phyloP scores from a whole-genome alignment of 2,113 vertebrate genomes.

The Nannobrachium achirus region DNA sequence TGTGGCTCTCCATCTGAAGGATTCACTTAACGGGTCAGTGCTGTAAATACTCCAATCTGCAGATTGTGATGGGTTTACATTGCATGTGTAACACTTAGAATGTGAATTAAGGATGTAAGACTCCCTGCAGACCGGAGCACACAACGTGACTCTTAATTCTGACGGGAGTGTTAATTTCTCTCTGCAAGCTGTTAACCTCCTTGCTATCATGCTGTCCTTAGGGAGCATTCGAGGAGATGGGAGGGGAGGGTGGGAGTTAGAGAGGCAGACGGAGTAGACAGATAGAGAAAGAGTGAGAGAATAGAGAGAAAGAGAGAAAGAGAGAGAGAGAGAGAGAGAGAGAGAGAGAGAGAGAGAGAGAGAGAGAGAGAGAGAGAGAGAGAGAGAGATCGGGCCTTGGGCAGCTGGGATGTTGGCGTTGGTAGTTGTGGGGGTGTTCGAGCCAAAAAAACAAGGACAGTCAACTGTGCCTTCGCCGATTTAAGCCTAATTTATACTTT shows the following conservation, averaged over 20 bases:
- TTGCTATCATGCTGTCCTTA: constrained; percentile 23
- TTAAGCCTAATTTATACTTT: too few relatives aligned
- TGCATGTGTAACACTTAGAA: constrained; percentile 18
- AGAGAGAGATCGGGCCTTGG: constrained; percentile 36
- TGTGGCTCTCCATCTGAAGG: not conserved
- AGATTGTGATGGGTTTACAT: constrained; percentile 15
- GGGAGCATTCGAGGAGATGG: not conserved
- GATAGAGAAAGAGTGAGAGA: constrained; percentile 23
- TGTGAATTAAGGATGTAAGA: constrained; percentile 17
- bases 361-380: not conserved
- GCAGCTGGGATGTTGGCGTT: constrained; percentile 34
- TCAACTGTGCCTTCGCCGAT: constrained; percentile 59
- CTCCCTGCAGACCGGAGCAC: constrained; percentile 9
- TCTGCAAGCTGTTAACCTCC: constrained; percentile 23
- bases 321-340: constrained; percentile 26
- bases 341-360: constrained; percentile 37
- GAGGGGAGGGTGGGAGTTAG: not conserved
- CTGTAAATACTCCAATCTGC: not conserved
- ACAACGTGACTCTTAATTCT: constrained; percentile 30
- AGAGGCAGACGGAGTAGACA: not conserved
- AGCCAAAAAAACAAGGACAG: constrained; percentile 72
- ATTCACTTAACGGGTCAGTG: not conserved
- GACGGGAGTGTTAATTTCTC: not conserved
- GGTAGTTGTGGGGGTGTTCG: constrained; percentile 47
- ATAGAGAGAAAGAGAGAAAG: constrained; percentile 30